These are phyloP conservation scores for Microcebus griseorufus DNA, from an alignment of 2,113 vertebrate species.

Conservation along the genomic window DNA sequence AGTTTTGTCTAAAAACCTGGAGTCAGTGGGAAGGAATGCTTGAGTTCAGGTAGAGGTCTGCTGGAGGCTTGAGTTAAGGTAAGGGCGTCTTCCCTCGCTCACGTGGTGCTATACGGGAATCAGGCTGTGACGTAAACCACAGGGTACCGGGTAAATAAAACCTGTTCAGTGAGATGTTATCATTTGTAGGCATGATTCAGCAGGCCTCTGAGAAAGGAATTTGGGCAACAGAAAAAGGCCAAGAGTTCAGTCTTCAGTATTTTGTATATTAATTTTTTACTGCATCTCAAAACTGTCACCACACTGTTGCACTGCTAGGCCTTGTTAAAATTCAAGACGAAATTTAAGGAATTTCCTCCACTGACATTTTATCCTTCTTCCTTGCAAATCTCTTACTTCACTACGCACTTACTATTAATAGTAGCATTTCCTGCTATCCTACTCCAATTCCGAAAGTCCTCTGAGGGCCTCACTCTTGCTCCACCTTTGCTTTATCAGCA, in stretches of 20 bases:
- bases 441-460: neutral
- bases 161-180: too few species aligned
- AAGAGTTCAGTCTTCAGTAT: neutral
- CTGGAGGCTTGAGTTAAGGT: too few species aligned
- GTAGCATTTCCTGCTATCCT: neutral
- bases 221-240: too few species aligned
- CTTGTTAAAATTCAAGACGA: constrained; percentile 43
- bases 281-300: constrained; percentile 10
- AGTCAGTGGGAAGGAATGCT: too few species aligned
- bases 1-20: too few species aligned
- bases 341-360: neutral
- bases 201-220: too few species aligned
- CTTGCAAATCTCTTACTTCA: neutral
- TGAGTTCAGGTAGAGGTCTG: too few species aligned
- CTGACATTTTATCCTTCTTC: neutral
- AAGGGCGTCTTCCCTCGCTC: too few species aligned
- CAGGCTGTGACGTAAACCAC: too few species aligned
- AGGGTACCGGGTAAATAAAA: too few species aligned
- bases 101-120: too few species aligned
- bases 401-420: neutral
- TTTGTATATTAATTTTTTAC: constrained; percentile 30
- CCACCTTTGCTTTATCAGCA: neutral
- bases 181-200: too few species aligned
- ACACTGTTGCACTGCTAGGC: neutral
- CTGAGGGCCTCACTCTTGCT: neutral